These are phyloP conservation scores for Rhopilema esculentum DNA, from an alignment of 30 jellyfish, hydroid and myxozoan species.

Conservation along the genomic window DNA sequence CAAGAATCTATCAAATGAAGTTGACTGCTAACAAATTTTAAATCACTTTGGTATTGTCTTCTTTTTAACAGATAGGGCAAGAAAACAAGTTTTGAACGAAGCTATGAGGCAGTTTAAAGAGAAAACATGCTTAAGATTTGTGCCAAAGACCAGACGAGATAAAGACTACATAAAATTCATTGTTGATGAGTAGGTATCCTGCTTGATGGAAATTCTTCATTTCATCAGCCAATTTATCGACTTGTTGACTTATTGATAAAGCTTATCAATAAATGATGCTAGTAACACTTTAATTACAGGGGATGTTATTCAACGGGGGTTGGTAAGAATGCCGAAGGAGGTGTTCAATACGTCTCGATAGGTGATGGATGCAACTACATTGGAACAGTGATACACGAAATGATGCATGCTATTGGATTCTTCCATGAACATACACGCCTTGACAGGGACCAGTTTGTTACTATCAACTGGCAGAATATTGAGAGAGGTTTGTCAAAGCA, in stretches of 20 bases:
- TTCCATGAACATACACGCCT: constrained; percentile 72
- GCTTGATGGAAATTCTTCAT: neutral
- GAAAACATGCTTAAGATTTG: constrained; percentile 46
- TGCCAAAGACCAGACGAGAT: constrained; percentile 6
- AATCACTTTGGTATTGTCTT: neutral
- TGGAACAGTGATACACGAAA: constrained; percentile 72
- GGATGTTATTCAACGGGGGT: constrained; percentile 35
- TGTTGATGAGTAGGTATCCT: constrained; percentile 23
- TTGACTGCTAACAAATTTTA: too few relatives aligned
- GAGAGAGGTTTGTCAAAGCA: constrained; percentile 3
- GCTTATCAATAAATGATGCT: neutral
- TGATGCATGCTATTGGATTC: constrained; percentile 73
- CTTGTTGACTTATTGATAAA: neutral
- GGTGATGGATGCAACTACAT: constrained; percentile 44
- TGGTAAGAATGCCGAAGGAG: constrained; percentile 27
- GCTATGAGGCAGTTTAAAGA: constrained; percentile 23
- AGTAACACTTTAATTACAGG: neutral
- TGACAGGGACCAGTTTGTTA: constrained; percentile 61
- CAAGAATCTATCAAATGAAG: too few relatives aligned
- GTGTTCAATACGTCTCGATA: constrained; percentile 47
- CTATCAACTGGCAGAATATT: constrained; percentile 41
- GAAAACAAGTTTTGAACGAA: constrained; percentile 2
- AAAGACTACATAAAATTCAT: constrained; percentile 24
- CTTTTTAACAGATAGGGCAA: neutral
- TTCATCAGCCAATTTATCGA: neutral